Conservation (phyloP, 2,888 invertebrate species). For the Gastracanthus pulcherrimus region DNA sequence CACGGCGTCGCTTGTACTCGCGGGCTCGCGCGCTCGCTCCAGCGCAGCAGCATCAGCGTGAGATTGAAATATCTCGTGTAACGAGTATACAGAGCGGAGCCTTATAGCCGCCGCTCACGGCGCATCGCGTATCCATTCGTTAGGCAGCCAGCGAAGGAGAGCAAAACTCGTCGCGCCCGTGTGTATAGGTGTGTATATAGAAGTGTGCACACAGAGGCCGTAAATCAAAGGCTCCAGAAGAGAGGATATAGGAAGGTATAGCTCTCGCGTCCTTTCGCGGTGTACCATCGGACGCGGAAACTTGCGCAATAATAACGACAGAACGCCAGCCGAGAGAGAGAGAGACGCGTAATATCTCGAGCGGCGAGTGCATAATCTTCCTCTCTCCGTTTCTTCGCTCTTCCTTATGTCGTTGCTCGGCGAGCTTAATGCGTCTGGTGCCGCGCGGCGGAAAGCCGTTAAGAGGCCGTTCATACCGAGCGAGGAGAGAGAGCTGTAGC, state of each 20-base stretch:
- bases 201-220: neutral
- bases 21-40: neutral
- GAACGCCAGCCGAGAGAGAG: neutral
- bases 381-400: neutral
- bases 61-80: slow-evolving; percentile 54
- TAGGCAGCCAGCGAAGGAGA: slow-evolving; percentile 26
- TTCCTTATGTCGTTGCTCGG: slow-evolving; percentile 43
- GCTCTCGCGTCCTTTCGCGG: too few relatives aligned
- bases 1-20: neutral
- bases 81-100: slow-evolving; percentile 5
- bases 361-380: neutral
- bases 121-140: slow-evolving; percentile 20
- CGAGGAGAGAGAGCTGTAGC: slow-evolving; percentile 36
- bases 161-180: neutral
- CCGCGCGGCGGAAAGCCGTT: slow-evolving; percentile 58
- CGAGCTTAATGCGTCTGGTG: slow-evolving; percentile 62
- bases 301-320: slow-evolving; percentile 23
- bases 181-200: too few relatives aligned
- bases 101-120: neutral
- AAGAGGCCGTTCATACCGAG: slow-evolving; percentile 58
- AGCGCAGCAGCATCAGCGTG: neutral
- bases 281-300: slow-evolving; percentile 20
- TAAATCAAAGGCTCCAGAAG: slow-evolving; percentile 22
- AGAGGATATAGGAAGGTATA: too few relatives aligned
- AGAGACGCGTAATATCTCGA: neutral